Conservation (phyloP, 2,888 invertebrate species). For the Aspidiotus rigidus region DNA sequence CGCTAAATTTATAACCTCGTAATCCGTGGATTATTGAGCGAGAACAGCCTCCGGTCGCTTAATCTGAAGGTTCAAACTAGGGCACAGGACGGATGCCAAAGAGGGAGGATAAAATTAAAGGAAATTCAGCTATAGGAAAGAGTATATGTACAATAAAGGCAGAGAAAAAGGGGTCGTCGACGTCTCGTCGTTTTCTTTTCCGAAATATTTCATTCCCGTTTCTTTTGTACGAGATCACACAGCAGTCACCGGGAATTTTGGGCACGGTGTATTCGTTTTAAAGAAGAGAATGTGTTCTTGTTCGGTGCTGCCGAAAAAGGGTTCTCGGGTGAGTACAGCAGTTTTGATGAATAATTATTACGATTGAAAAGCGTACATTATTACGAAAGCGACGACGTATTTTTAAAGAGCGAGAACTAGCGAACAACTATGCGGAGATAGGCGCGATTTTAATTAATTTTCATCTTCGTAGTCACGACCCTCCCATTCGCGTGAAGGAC, state of each 20-base stretch:
- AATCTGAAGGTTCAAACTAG: slow-evolving; percentile 1
- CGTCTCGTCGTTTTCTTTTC: not conserved
- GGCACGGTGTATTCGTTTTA: not conserved
- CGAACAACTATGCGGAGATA: not conserved
- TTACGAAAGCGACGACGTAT: not conserved
- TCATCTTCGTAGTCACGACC: too few species aligned
- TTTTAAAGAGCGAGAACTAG: not conserved
- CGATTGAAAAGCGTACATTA: slow-evolving; percentile 4
- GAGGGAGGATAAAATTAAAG: slow-evolving; percentile 4
- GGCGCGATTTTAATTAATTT: slow-evolving; percentile 2
- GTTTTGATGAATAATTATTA: slow-evolving; percentile 4
- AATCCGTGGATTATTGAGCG: slow-evolving; percentile 3
- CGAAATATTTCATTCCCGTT: not conserved
- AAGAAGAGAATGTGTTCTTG: not conserved
- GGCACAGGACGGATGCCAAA: not conserved
- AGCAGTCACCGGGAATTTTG: not conserved
- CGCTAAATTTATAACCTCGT: not conserved
- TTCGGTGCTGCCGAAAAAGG: not conserved
- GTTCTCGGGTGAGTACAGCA: not conserved
- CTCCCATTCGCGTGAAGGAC: too few species aligned
- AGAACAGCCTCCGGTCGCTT: not conserved
- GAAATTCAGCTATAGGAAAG: not conserved
- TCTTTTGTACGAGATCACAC: not conserved
- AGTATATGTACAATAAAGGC: too few species aligned
- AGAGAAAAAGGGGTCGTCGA: not conserved